Percentiles rank a stretch among this genome's conserved stretches.
Evolutionary conservation across 2,888 invertebrate genomes (phyloP).

Genomic region (Noctua pronuba): DNA sequence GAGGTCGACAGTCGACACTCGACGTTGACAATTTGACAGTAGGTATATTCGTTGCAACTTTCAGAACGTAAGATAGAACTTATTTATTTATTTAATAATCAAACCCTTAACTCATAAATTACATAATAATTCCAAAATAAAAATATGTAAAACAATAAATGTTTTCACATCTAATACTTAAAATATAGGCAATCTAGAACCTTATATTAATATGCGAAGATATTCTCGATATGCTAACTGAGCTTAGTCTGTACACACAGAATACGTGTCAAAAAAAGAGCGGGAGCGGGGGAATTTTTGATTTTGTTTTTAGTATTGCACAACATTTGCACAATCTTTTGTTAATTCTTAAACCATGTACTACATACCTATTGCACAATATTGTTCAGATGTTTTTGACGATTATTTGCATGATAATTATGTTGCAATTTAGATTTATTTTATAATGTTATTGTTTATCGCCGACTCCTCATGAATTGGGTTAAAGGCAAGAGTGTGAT

Average conservation of each 20-base stretch:
- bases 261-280: background rate
- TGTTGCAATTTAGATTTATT: background rate
- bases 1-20: conserved; percentile 65
- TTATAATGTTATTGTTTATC: background rate
- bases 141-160: background rate
- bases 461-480: background rate
- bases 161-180: background rate
- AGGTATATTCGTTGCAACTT: conserved; percentile 24
- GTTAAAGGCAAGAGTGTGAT: background rate
- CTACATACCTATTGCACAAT: background rate
- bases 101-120: background rate
- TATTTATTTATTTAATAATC: background rate
- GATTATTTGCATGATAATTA: background rate
- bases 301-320: conserved; percentile 4
- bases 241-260: background rate
- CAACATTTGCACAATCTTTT: conserved; percentile 11
- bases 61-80: background rate
- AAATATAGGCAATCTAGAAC: too few species aligned
- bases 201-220: background rate
- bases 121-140: background rate
- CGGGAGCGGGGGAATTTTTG: conserved; percentile 4
- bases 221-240: conserved; percentile 35
- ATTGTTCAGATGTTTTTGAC: background rate
- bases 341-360: background rate
- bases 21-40: conserved; percentile 71